Base-by-base conservation (phyloP, 2,888 invertebrate species). In the Harpagoxenus sublaevis region DNA sequence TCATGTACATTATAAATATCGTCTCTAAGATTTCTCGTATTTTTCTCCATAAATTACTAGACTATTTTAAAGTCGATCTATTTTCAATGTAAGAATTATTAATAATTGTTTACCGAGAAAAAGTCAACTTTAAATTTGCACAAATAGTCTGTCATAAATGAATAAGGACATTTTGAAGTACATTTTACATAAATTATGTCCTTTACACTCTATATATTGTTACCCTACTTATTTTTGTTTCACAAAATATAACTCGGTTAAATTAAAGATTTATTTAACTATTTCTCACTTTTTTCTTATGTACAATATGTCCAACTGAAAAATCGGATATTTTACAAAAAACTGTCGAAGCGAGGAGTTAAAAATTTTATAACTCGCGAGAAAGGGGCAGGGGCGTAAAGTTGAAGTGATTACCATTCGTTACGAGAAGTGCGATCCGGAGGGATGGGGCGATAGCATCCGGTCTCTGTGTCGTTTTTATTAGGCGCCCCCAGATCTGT, bases 391-490 rank as follows among this genome's bases (percentile, higher is more conserved):
- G 28, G 68, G 3, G n/a, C 57, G 55, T 23, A 45, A 75, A 81
- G 39, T 66, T 57, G 63, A 79, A 87, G 66, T 23, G 42, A 79
- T 83, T 74, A 77, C 70, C 60, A 83, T 75, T 85, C 73, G 77
- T 65, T 65, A 42, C 78, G 78, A 70, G 55, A 78, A 78, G 31
- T 31, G 55, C n/a, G 71, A 78, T 70, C 55, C 55, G n/a, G 31
- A 74, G 79, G 77, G 55, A 78, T 79, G 84, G 79, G 73, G 45
- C 31, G 73, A 73, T 73, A 51, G 77, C 68, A 77, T 85, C 65
- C 62, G 23, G 18, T 10, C 39, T 10, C 39, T 53, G 70, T 57
- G 35, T 70, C 71, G 48, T 83, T 87, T 87, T 87, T 87, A 87
- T 87, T 87, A 87, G 68, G 74, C 63, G 55, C 75, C 60, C 75